phyloP scores from a whole-genome alignment of 2,113 vertebrate genomes.

The Mungos mungo region DNA sequence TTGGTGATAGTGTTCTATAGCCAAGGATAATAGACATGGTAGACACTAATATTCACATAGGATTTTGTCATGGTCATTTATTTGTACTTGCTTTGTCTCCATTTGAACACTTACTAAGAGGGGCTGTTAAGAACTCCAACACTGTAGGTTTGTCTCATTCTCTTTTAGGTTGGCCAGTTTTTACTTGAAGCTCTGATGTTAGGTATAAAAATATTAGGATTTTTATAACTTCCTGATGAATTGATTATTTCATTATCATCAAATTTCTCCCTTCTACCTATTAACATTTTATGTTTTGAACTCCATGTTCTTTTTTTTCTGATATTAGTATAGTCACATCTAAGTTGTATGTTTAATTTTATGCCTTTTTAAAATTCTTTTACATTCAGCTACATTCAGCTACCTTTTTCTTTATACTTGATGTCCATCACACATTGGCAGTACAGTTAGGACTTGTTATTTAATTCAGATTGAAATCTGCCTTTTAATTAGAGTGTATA shows the following conservation, averaged over 20 bases:
- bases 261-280: not conserved
- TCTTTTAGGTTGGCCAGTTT: not conserved
- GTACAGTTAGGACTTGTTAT: not conserved
- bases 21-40: not conserved
- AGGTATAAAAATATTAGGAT: not conserved
- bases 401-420: not conserved
- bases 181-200: not conserved
- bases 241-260: not conserved
- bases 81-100: not conserved
- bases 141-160: not conserved
- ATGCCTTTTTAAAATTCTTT: not conserved
- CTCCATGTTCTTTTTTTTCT: not conserved
- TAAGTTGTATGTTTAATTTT: not conserved
- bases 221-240: not conserved
- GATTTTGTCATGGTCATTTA: not conserved
- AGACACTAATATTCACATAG: not conserved
- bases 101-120: not conserved
- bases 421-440: not conserved
- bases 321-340: not conserved
- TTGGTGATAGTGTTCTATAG: not conserved
- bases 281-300: not conserved
- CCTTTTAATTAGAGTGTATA: not conserved
- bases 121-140: not conserved
- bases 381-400: not conserved
- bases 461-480: not conserved